Base-by-base conservation (phyloP, 2,797 vertebrate species). In the Gadopsis bispinosus region DNA sequence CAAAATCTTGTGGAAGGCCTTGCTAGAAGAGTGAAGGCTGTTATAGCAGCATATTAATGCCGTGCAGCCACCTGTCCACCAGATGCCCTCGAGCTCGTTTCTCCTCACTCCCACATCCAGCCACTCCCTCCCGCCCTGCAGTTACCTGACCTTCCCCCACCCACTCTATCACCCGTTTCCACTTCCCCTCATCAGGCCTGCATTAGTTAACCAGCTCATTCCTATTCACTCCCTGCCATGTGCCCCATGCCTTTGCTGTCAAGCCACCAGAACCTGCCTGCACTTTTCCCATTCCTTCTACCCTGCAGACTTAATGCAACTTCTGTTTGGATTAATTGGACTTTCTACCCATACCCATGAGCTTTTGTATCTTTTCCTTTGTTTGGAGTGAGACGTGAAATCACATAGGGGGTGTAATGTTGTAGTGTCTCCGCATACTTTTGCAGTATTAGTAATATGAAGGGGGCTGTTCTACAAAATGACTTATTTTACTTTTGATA, bases 1-100 rank as follows among this genome's bases (percentile, higher is more conserved):
- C 39, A 47, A 39, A 56, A 37, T 60, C 67, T 33, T 66, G 13
- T n/a, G 33, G 29, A 56, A 68, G 63, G 26, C 61, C 16, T 55
- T 55, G 26, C 14, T 48, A 3, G 47, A 33, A 13, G n/a, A 73
- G 59, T 17, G 17, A 12, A 51, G 51, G 26, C 11, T 20, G 61
- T 61, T 39, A n/a, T 7, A 13, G 31, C 55, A 31, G 69, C 59
- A 45, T 37, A 63, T 50, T 58, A 41, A 31, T 58, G 39, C 11
- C 12, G 26, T 26, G 26, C 26, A 26, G 41, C 59, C 3, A 61
- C 11, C 37, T 61, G 35, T 39, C 58, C 20, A 20, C 2, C 31
- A n/a, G 58, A 60, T 39, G 20, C 11, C n/a, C 19, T 22, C 11
- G 4, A 17, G 19, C 12, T 22, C 4, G 29, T 16, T n/a, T 4